Base-by-base conservation (phyloP, 1,140 invertebrate genomes). In the Platorchestia sp. region DNA sequence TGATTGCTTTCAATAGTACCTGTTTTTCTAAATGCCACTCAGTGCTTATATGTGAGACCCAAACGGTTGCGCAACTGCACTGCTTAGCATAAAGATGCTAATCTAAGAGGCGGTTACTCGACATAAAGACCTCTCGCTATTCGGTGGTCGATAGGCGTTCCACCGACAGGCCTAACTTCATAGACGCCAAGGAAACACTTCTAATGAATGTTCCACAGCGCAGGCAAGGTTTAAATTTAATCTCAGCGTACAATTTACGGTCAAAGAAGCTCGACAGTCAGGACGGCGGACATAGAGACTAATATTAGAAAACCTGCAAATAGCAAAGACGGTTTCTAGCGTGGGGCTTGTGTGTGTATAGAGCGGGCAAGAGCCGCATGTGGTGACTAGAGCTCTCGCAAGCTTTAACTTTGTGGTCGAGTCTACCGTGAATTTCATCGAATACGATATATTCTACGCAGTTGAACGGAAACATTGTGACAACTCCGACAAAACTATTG, bases 291-390 rank as follows among this genome's bases (percentile, higher is more conserved):
- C 59, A 75, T 75, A 27, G 59, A 75, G 59, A 75, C 59, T 75
- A 75, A 75, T 75, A 75, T 75, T 75, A 75, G 59, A 75, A 75
- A 75, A 75, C 59, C 59, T 75, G 59, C 59, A 75, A 75, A 75
- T 75, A 75, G 59, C 7, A 27, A 75, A 75, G 59, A 75, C 59
- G 59, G 59, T 75, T 75, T 75, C 14, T 22, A 75, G 59, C 59
- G 59, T 22, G 59, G 36, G 59, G 59, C 59, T 75, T 75, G 59
- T 75, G 59, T 75, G 59, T 10, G 14, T 75, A 75, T 36, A 75
- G 59, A 36, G 59, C 59, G 59, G 27, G 59, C 27, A 22, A 75
- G 59, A 75, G 59, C 27, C 59, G 59, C 59, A 75, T 75, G 59
- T 75, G 27, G 10, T 75, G 59, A 75, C 27, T 22, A 22, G 59